These are phyloP conservation scores for Ectropis grisescens DNA, from an alignment of 1,140 invertebrate genomes.

Conservation along the genomic window DNA sequence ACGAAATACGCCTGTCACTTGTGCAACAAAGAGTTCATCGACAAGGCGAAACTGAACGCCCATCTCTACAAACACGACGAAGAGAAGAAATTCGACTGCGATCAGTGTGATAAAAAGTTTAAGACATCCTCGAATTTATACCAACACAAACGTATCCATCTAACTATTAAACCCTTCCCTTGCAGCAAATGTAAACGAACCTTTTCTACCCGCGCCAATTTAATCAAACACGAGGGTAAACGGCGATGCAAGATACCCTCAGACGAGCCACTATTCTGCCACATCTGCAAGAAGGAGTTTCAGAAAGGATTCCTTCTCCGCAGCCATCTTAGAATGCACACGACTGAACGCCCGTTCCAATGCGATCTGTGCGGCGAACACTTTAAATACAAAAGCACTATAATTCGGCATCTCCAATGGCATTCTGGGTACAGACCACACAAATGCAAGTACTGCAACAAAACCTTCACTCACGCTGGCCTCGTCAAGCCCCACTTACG, in stretches of 20 bases:
- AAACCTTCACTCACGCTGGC: constrained; percentile 82
- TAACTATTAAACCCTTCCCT: constrained; percentile 17
- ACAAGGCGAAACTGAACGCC: constrained; percentile 14
- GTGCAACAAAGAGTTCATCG: constrained; percentile 19
- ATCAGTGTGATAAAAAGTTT: constrained; percentile 27
- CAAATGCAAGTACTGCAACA: constrained; percentile 78
- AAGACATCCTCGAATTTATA: constrained; percentile 23
- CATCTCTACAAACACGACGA: constrained; percentile 10
- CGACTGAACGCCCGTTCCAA: constrained; percentile 24
- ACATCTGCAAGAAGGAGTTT: constrained; percentile 33
- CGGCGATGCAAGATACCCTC: constrained; percentile 16
- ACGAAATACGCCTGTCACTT: constrained; percentile 19
- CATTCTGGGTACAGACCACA: constrained; percentile 63
- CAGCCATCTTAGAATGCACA: constrained; percentile 31
- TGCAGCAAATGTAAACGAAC: constrained; percentile 23
- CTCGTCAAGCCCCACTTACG: constrained; percentile 83
- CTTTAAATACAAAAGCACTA: constrained; percentile 42
- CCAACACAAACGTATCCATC: constrained; percentile 28
- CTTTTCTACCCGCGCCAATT: constrained; percentile 23
- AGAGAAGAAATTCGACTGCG: constrained; percentile 18
- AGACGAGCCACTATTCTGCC: constrained; percentile 18
- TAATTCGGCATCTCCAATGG: constrained; percentile 30
- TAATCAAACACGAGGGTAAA: constrained; percentile 23
- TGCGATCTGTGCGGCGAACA: constrained; percentile 32
- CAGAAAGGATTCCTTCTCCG: constrained; percentile 27